Conservation (phyloP, 1,140 invertebrate genomes). For the Philotrypesis tridentata region DNA sequence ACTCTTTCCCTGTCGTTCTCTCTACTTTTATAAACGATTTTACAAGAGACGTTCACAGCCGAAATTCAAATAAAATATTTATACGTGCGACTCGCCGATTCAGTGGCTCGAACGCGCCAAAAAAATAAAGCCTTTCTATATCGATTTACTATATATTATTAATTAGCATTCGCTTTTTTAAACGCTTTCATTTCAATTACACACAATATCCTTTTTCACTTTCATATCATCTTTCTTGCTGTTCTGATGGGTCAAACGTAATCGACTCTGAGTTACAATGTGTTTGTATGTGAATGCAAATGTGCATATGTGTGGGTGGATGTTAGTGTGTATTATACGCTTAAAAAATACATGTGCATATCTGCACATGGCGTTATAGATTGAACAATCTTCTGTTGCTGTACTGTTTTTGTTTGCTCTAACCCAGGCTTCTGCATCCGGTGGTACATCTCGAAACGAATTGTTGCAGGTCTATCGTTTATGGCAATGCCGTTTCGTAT, state of each 20-base stretch:
- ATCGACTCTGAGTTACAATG: neutral
- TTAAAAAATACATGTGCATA: constrained; percentile 11
- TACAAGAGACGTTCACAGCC: constrained; percentile 56
- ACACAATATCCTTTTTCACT: neutral
- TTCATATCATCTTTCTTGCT: neutral
- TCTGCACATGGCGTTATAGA: neutral
- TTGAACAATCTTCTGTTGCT: neutral
- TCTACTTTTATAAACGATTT: constrained; percentile 21
- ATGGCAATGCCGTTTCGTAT: constrained; percentile 1
- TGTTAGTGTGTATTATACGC: no score
- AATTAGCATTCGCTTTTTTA: neutral
- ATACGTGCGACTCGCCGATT: constrained; percentile 15
- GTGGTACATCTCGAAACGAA: neutral
- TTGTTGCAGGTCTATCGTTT: neutral
- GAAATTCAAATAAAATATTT: constrained; percentile 58
- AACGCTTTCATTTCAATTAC: neutral
- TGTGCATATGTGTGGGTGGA: no score
- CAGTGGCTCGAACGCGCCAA: neutral
- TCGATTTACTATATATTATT: constrained; percentile 35
- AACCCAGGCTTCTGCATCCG: neutral
- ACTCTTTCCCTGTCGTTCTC: constrained; percentile 2
- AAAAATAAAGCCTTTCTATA: constrained; percentile 52
- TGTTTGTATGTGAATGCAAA: no score
- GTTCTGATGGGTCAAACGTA: neutral
- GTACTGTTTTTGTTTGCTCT: neutral